phyloP scores from a whole-genome alignment of 2,113 vertebrate genomes.

The Chlorodrepanis virens region DNA sequence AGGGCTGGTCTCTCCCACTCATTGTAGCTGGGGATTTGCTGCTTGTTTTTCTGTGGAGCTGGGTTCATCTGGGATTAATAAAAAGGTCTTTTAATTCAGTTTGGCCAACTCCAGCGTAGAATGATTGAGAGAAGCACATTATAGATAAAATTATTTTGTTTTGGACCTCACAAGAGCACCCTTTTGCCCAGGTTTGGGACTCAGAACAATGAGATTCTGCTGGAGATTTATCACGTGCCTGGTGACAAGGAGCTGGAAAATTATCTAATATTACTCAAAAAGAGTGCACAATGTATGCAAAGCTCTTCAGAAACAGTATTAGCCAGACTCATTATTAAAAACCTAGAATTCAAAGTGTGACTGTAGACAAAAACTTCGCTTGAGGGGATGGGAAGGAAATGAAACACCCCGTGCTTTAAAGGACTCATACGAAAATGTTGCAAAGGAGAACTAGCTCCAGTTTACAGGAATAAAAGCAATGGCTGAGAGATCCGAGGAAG shows the following conservation, averaged over 20 bases:
- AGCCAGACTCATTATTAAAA: constrained; percentile 59
- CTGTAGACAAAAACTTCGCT: constrained; percentile 38
- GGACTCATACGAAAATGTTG: background rate
- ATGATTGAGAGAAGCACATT: background rate
- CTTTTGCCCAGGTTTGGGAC: constrained; percentile 6
- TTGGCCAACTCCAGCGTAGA: background rate
- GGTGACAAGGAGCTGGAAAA: constrained; percentile 37
- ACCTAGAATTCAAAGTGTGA: constrained; percentile 56
- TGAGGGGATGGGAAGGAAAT: constrained; percentile 60
- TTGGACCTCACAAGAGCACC: constrained; percentile 9
- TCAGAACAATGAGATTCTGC: constrained; percentile 4
- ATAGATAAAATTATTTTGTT: constrained; percentile 10
- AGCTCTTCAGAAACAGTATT: constrained; percentile 49
- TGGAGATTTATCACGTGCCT: constrained; percentile 45
- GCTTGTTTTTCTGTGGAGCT: background rate
- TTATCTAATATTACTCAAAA: constrained; percentile 50
- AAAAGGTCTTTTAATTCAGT: constrained; percentile 19
- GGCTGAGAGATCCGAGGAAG: background rate
- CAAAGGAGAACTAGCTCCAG: background rate
- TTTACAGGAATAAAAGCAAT: background rate
- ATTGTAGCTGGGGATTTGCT: background rate
- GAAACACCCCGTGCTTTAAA: constrained; percentile 59
- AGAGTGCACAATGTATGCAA: background rate
- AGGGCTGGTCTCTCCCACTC: background rate
- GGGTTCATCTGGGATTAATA: constrained; percentile 47